phyloP scores from a whole-genome alignment of 2,797 vertebrate genomes.

The Staurois parvus region DNA sequence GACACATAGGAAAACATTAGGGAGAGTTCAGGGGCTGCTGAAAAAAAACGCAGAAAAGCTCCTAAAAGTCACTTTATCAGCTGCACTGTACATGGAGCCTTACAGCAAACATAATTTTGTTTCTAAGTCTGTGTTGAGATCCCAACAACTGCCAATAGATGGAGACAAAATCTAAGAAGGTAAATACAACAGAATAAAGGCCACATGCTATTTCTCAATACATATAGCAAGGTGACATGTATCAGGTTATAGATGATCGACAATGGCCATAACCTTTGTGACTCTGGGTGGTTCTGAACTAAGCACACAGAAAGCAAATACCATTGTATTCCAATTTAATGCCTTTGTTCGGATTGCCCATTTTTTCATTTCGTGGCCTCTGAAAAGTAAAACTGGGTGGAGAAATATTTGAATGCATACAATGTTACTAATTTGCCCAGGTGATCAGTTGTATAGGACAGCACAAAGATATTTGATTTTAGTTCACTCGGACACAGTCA shows the following conservation, averaged over 20 bases:
- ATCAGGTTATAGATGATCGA: background rate
- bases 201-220: too few relatives aligned
- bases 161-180: conserved; percentile 31
- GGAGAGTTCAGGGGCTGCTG: too few relatives aligned
- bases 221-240: background rate
- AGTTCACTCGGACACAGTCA: too few relatives aligned
- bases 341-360: background rate
- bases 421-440: background rate
- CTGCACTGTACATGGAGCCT: too few relatives aligned
- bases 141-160: conserved; percentile 7
- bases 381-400: background rate
- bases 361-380: background rate
- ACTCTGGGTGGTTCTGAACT: background rate
- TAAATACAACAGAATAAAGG: background rate
- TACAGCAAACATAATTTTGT: too few relatives aligned
- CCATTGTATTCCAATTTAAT: background rate
- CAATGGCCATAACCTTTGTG: background rate
- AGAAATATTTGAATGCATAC: background rate
- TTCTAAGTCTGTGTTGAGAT: background rate
- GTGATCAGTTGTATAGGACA: background rate
- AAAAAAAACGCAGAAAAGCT: too few relatives aligned
- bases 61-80: too few relatives aligned
- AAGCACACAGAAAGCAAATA: background rate
- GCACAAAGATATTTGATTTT: too few relatives aligned
- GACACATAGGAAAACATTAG: too few relatives aligned